A percentile compares a stretch with the other conserved stretches of the same genome.
These are phyloP conservation scores for Pseudochirops corinnae DNA, from an alignment of 2,797 vertebrate species.

Conservation along the genomic window DNA sequence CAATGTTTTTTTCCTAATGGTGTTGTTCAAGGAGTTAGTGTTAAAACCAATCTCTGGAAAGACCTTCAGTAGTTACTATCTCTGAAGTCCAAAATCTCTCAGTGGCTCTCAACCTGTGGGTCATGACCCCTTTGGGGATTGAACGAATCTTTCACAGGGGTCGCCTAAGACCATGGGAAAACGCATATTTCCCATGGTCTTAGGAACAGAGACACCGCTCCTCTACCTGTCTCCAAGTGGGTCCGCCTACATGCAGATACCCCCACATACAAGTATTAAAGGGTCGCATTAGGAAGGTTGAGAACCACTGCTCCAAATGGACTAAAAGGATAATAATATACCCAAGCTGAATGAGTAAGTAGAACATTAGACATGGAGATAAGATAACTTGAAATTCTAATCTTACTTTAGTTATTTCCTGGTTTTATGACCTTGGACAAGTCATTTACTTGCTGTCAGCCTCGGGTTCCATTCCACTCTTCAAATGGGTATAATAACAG, in stretches of 20 bases:
- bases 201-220: too few relatives aligned
- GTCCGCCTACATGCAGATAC: too few relatives aligned
- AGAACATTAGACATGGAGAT: background rate
- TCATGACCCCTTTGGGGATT: too few relatives aligned
- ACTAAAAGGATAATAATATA: background rate
- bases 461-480: background rate
- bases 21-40: constrained; percentile 20
- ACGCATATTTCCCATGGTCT: too few relatives aligned
- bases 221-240: too few relatives aligned
- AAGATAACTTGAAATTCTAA: background rate
- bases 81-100: constrained; percentile 27
- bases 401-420: background rate
- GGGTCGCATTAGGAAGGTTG: too few relatives aligned
- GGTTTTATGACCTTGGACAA: background rate
- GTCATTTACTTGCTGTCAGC: background rate
- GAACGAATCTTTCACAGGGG: too few relatives aligned
- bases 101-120: too few relatives aligned
- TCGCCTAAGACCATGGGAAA: too few relatives aligned
- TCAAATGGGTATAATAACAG: background rate
- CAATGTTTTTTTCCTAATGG: background rate
- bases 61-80: background rate
- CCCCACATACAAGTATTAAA: too few relatives aligned
- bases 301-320: background rate
- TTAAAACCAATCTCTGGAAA: constrained; percentile 1
- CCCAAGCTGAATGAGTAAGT: background rate